phyloP scores from a whole-genome alignment of 2,888 invertebrate species.

The Apodemia zela region DNA sequence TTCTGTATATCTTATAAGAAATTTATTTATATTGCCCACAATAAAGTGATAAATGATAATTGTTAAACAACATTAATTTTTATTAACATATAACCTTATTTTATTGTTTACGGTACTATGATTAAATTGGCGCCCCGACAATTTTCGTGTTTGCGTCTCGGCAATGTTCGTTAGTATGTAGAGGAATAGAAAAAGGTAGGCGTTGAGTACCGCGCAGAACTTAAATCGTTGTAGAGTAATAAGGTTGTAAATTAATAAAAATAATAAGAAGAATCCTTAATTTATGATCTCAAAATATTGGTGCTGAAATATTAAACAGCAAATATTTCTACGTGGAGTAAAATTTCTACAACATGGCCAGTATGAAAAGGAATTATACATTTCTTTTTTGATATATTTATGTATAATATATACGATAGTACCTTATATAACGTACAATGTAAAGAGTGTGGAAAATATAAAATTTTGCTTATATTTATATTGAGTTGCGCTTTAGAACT shows the following conservation, averaged over 20 bases:
- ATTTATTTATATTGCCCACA: too few relatives aligned
- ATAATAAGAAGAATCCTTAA: conserved; percentile 4
- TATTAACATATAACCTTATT: too few relatives aligned
- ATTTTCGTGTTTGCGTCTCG: neutral
- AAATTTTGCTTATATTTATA: neutral
- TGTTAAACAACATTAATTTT: too few relatives aligned
- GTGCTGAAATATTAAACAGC: conserved; percentile 10
- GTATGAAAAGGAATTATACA: neutral
- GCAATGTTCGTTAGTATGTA: neutral
- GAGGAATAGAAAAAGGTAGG: neutral
- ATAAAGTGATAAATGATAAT: too few relatives aligned
- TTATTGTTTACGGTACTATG: too few relatives aligned
- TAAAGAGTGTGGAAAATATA: conserved; percentile 5
- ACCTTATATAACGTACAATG: neutral
- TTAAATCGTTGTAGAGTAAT: neutral
- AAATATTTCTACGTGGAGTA: neutral
- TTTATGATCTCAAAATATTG: conserved; percentile 15
- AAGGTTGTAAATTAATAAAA: neutral
- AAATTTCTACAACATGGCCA: neutral
- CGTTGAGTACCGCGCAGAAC: neutral
- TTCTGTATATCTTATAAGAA: too few relatives aligned
- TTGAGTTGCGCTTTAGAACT: neutral
- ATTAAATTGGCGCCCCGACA: neutral
- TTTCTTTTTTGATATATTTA: neutral
- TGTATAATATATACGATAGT: conserved; percentile 1